A percentile compares a stretch with the other conserved stretches of the same genome.
Evolutionary conservation across 2,113 vertebrate species (phyloP).

Genomic region (Callipepla californica): DNA sequence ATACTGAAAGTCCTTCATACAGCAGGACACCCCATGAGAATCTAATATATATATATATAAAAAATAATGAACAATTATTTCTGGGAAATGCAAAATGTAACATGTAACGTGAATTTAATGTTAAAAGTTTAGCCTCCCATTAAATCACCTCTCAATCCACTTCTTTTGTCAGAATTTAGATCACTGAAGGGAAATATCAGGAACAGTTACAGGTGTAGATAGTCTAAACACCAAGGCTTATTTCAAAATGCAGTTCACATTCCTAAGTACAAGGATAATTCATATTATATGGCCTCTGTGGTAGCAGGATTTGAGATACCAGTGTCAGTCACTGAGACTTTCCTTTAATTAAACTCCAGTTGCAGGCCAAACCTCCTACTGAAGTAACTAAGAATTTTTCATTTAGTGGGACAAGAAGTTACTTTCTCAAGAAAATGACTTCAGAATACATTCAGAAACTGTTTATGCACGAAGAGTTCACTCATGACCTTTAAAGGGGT

Average conservation of each 20-base stretch:
- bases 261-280: neutral
- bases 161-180: neutral
- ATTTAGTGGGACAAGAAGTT: neutral
- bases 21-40: neutral
- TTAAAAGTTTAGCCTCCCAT: neutral
- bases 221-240: neutral
- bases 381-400: neutral
- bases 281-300: neutral
- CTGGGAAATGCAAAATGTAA: neutral
- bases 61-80: neutral
- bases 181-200: neutral
- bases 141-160: neutral
- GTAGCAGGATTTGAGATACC: neutral
- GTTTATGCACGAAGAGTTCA: neutral
- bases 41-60: neutral
- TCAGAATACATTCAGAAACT: neutral
- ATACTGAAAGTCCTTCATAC: neutral
- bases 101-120: neutral
- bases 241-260: neutral
- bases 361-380: neutral
- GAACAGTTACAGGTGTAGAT: neutral
- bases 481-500: neutral
- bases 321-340: neutral
- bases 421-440: neutral
- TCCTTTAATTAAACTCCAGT: neutral